These are phyloP conservation scores for Sminthurides aquaticus DNA, from an alignment of 2,888 invertebrate species.

Conservation along the genomic window DNA sequence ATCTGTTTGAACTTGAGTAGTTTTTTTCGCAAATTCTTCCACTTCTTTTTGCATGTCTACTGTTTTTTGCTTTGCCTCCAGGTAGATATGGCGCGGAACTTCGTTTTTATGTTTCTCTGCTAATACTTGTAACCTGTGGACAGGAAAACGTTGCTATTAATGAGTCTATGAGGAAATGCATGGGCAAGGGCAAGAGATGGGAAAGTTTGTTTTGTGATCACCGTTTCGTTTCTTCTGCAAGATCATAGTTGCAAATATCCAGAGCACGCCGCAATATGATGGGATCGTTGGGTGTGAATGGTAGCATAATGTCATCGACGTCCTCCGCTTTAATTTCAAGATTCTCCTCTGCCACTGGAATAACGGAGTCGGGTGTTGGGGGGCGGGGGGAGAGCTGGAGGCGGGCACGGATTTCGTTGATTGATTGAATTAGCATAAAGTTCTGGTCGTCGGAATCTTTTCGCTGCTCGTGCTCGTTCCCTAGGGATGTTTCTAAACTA, in stretches of 20 bases:
- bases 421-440: constrained; percentile 25
- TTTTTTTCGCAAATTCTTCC: background rate
- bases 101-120: constrained; percentile 32
- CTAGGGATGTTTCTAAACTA: constrained; percentile 19
- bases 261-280: constrained; percentile 20
- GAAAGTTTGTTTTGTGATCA: too few species aligned
- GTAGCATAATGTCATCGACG: background rate
- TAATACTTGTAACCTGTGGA: constrained; percentile 19
- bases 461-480: constrained; percentile 26
- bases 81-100: constrained; percentile 17
- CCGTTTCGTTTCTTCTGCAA: constrained; percentile 23
- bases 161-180: too few species aligned
- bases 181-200: too few species aligned
- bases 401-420: constrained; percentile 14
- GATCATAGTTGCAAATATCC: constrained; percentile 24
- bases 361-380: background rate
- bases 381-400: constrained; percentile 9
- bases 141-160: too few species aligned
- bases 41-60: background rate
- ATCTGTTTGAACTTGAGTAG: constrained; percentile 4
- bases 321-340: constrained; percentile 8
- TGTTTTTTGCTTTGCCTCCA: constrained; percentile 2
- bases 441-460: constrained; percentile 33
- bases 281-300: constrained; percentile 21
- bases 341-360: background rate